Evolutionary conservation across 2,797 vertebrate genomes (phyloP).

Genomic region (Hippopotamyrus pictus): DNA sequence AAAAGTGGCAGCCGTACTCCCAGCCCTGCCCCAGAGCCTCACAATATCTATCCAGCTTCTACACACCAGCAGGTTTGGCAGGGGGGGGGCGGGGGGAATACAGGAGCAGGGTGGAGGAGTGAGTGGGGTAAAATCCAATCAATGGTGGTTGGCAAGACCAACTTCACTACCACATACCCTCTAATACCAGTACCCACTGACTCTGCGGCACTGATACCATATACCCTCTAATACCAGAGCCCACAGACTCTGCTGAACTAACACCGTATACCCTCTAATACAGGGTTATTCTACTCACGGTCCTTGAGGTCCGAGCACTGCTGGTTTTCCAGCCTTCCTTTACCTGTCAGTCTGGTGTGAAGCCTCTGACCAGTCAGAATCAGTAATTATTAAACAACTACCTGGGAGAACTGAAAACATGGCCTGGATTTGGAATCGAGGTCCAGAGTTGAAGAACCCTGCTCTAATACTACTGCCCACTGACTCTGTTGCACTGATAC

Average conservation of each 20-base stretch:
- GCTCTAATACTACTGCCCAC: not conserved
- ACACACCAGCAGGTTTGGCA: not conserved
- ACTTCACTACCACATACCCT: not conserved
- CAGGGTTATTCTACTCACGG: no score
- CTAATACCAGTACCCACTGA: not conserved
- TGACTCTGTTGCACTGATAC: no score
- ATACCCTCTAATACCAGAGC: not conserved
- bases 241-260: not conserved
- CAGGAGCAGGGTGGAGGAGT: not conserved
- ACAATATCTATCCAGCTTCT: not conserved
- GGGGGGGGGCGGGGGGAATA: not conserved
- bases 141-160: not conserved
- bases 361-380: no score
- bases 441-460: no score
- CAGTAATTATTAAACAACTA: no score
- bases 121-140: not conserved
- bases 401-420: no score
- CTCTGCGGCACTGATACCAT: not conserved
- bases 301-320: no score
- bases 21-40: not conserved
- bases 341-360: no score
- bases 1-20: not conserved
- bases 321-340: no score
- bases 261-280: not conserved
- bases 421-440: no score